A percentile compares a stretch with the other conserved stretches of the same genome.
phyloP scores from a whole-genome alignment of 2,888 invertebrate species.

The Hoplodrina ambigua region DNA sequence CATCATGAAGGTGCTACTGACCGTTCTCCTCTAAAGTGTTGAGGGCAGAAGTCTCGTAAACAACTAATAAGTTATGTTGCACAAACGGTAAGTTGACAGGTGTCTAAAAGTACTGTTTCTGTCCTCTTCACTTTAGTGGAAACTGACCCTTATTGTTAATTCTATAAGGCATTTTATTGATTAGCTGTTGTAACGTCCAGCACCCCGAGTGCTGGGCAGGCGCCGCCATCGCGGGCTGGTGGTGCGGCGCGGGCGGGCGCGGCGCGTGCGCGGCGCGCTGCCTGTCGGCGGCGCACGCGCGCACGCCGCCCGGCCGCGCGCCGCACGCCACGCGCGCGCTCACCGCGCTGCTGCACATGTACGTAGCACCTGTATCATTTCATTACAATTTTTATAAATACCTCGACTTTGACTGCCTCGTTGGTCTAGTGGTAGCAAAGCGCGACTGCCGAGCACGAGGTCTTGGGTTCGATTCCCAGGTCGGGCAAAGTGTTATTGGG shows the following conservation, averaged over 20 bases:
- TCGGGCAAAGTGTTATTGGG: no score
- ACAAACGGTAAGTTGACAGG: not conserved
- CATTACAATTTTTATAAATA: no score
- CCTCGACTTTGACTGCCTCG: no score
- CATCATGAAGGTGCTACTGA: not conserved
- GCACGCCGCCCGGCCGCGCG: slow-evolving; percentile 66
- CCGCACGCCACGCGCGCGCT: slow-evolving; percentile 74
- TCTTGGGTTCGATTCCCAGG: no score
- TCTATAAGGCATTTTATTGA: not conserved
- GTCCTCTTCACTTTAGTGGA: not conserved
- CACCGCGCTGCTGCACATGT: slow-evolving; percentile 79
- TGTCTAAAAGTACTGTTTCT: not conserved
- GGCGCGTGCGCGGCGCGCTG: slow-evolving; percentile 81
- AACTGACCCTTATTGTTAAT: not conserved
- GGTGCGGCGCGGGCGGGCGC: slow-evolving; percentile 85
- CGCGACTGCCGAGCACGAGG: no score
- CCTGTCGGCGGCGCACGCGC: slow-evolving; percentile 75
- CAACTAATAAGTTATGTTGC: not conserved
- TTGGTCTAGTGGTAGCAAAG: no score
- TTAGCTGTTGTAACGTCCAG: slow-evolving; percentile 65
- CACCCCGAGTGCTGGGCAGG: slow-evolving; percentile 76
- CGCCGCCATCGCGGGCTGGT: slow-evolving; percentile 80
- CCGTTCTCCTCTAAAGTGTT: no score
- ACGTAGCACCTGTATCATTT: slow-evolving; percentile 40
- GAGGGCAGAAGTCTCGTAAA: not conserved